phyloP scores from a whole-genome alignment of 1,140 invertebrate genomes.

The Ganaspis sp. region DNA sequence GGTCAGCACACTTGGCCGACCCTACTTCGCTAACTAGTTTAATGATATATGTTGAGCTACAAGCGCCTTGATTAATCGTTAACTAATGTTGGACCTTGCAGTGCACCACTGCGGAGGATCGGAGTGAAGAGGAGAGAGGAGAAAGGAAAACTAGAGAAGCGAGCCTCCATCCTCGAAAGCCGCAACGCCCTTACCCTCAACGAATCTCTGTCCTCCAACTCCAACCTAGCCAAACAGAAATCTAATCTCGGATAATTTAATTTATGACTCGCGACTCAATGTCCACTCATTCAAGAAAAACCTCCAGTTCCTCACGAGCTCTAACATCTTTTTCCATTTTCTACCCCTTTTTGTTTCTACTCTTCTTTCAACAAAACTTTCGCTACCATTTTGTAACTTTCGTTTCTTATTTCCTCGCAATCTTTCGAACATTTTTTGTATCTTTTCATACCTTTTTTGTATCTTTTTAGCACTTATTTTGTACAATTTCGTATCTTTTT shows the following conservation, averaged over 20 bases:
- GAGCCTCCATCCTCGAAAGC: constrained; percentile 58
- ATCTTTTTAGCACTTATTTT: too few relatives aligned
- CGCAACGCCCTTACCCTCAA: constrained; percentile 58
- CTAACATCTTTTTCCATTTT: too few relatives aligned
- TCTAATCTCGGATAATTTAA: constrained; percentile 74
- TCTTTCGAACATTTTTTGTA: too few relatives aligned
- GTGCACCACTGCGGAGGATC: constrained; percentile 63
- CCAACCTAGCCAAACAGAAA: constrained; percentile 69
- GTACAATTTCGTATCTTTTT: too few relatives aligned
- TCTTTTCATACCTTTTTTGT: too few relatives aligned
- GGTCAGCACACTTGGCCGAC: constrained; percentile 77
- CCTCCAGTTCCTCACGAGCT: too few relatives aligned
- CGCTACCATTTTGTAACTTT: too few relatives aligned
- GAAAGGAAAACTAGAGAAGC: constrained; percentile 52
- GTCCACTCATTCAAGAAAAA: not conserved
- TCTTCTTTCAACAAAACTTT: too few relatives aligned
- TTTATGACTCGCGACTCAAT: constrained; percentile 61
- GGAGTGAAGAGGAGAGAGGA: constrained; percentile 49
- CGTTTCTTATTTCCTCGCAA: too few relatives aligned
- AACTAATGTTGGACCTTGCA: constrained; percentile 77
- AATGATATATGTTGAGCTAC: constrained; percentile 78
- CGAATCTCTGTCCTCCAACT: constrained; percentile 47
- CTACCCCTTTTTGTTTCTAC: too few relatives aligned
- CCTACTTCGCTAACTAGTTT: constrained; percentile 78
- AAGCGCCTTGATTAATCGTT: constrained; percentile 78